phyloP scores from a whole-genome alignment of 2,113 vertebrate genomes.

The Lethenteron reissneri region DNA sequence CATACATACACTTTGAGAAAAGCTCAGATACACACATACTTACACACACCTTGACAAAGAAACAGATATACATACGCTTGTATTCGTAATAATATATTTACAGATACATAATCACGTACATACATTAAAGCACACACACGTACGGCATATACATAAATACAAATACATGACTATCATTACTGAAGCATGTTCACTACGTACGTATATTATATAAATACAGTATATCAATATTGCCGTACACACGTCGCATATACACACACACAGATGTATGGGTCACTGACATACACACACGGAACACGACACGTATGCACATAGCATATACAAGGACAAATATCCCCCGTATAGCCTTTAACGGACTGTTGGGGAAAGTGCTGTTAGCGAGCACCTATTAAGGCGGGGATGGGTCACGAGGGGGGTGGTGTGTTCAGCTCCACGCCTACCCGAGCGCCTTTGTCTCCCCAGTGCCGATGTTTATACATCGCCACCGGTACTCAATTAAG shows the following conservation, averaged over 20 bases:
- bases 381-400: no score
- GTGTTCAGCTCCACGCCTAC: no score
- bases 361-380: not conserved
- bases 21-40: no score
- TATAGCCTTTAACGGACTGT: conserved; percentile 6
- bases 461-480: no score
- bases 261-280: conserved; percentile 8
- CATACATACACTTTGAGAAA: no score
- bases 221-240: conserved; percentile 23
- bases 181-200: not conserved
- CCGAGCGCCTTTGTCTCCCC: no score
- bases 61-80: conserved; percentile 23
- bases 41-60: conserved; percentile 13
- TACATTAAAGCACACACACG: conserved; percentile 12
- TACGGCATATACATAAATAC: conserved; percentile 5
- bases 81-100: conserved; percentile 13
- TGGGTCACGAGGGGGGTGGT: no score
- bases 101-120: conserved; percentile 3
- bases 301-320: conserved; percentile 16
- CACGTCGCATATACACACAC: conserved; percentile 25
- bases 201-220: conserved; percentile 8
- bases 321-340: conserved; percentile 29
- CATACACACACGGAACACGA: conserved; percentile 14
- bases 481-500: no score
- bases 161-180: not conserved